phyloP scores from a whole-genome alignment of 2,797 vertebrate genomes.

The Myripristis murdjan region DNA sequence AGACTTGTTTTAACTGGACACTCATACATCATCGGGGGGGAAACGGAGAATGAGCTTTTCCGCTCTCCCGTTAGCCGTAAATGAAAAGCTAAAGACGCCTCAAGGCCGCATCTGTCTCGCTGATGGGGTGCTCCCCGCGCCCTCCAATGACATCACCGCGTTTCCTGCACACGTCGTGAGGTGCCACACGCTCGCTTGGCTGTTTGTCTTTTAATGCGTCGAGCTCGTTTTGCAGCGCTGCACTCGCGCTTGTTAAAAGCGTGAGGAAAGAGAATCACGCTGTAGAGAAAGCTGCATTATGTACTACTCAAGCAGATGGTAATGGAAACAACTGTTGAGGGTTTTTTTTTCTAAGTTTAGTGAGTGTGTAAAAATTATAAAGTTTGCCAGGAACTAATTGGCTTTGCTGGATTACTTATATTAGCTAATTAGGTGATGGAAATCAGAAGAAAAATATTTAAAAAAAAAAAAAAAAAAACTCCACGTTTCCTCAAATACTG shows the following conservation, averaged over 20 bases:
- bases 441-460: conserved; percentile 2
- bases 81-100: conserved; percentile 30
- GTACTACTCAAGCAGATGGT: conserved; percentile 38
- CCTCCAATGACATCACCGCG: conserved; percentile 18
- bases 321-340: conserved; percentile 19
- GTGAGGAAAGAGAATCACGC: conserved; percentile 9
- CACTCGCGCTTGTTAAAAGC: conserved; percentile 1
- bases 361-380: background rate
- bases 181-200: conserved; percentile 1
- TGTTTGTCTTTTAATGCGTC: conserved; percentile 46
- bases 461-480: background rate
- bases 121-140: background rate
- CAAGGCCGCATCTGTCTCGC: conserved; percentile 26
- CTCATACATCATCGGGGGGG: background rate
- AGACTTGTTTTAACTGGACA: conserved; percentile 29
- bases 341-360: conserved; percentile 7
- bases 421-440: conserved; percentile 29
- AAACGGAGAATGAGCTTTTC: conserved; percentile 1
- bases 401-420: conserved; percentile 10
- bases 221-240: conserved; percentile 7
- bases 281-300: background rate
- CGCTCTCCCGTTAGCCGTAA: conserved; percentile 19
- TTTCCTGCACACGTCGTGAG: conserved; percentile 8
- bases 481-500: background rate
- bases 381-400: conserved; percentile 23